Base-by-base conservation (phyloP, 2,888 invertebrate species). In the Orthosia gracilis region DNA sequence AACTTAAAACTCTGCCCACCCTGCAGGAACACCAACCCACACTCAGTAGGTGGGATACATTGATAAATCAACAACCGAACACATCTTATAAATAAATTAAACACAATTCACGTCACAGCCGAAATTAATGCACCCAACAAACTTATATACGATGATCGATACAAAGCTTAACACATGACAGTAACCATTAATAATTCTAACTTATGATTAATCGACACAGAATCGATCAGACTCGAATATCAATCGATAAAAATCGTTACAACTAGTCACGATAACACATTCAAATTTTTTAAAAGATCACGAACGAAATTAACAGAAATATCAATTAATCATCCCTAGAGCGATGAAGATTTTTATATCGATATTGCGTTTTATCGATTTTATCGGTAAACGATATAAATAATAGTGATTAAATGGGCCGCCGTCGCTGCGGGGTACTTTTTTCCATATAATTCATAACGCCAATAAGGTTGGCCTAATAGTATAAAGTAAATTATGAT, bases 401-500 rank as follows among this genome's bases (percentile, higher is more conserved):
- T 93, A 92, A 92, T 91, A 88, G 91, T 90, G 90, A 92, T 94
- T 91, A 93, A 93, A 94, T 92, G 91, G 92, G 88, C 92, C 89
- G 89, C 89, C 87, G 88, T 86, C 94, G 84, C 94, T 80, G 90
- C 93, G 91, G 94, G 94, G 85, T 89, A 90, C 92, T 89, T 92
- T 93, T 92, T 91, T 89, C 58, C 89, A 87, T 87, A 88, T 94
- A 94, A 94, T 94, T 93, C 93, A 94, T 92, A 85, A 90, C 78
- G 85, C 91, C 87, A 94, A 95, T 93, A 94, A 93, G 88, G 90
- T 89, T 91, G 91, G 91, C 92, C 91, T 91, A 92, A 92, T 93
- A 92, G 91, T 92, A 92, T 94, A 92, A 92, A 93, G 90, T 92
- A 93, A 94, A 94, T 94, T 93, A 94, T 94, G 92, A 93, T 93